Base-by-base conservation (phyloP, 2,888 invertebrate genomes). In the Cancer borealis region DNA sequence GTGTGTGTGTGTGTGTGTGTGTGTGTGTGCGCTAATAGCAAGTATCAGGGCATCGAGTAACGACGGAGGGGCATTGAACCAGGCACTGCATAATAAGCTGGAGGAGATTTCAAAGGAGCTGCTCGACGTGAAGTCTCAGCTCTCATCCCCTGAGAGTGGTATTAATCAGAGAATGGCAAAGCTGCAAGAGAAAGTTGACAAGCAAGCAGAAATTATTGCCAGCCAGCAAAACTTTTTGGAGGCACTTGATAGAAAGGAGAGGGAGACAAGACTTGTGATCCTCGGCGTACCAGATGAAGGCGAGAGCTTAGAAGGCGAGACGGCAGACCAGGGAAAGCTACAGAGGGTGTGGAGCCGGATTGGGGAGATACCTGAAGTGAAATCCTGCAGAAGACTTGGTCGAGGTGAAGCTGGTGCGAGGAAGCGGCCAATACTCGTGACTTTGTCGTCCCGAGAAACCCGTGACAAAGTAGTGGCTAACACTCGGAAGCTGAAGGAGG, bases 301-400 rank as follows among this genome's bases (percentile, higher is more conserved):
- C 17, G 17, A 79, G 17, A 79, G 17, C 79, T 79, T 79, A 6
- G 79, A 79, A 21, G 88, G 88, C 10, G 88, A 26, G 30, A 88
- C 88, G 17, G 5, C 45, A 30, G 88, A 88, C 6, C 10, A 79
- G 17, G 79, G 26, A 66, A 79, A 79, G 79, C 21, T 17, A 21
- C 79, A 79, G 79, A 79, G 17, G 79, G 17, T 79, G 5, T 79
- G 79, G 79, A 79, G 17, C 79, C n/a, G 17, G 79, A 10, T 79
- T 10, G 5, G 79, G 10, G 79, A 17, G 17, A 79, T 21, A 6
- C 5, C 17, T 21, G 8, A 26, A 4, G 79, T 79, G 4, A 21
- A 79, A 79, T 79, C 79, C 79, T 79, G 26, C 17, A 79, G 79
- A 79, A 79, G 79, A 79, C 79, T 79, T 79, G 79, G 79, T 10